Conservation (phyloP, 1,140 invertebrate species). For the Oscheius sp. region DNA sequence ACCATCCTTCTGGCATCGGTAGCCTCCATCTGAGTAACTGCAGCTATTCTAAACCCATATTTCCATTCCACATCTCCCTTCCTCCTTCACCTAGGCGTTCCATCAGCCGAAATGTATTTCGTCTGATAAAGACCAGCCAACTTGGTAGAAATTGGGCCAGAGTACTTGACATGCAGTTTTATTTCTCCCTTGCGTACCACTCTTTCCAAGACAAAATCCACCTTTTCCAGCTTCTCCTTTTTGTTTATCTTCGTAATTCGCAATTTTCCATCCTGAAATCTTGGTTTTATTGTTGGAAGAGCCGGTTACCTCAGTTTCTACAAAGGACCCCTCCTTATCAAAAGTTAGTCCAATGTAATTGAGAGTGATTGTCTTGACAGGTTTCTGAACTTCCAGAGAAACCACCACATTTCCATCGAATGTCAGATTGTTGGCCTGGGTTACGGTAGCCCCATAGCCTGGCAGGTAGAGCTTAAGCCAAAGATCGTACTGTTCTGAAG, state of each 20-base stretch:
- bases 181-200: background rate
- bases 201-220: background rate
- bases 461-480: conserved; percentile 30
- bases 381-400: background rate
- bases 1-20: conserved; percentile 81
- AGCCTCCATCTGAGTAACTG: conserved; percentile 81
- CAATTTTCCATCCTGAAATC: background rate
- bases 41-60: conserved; percentile 65
- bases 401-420: conserved; percentile 22
- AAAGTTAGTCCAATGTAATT: background rate
- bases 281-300: background rate
- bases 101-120: background rate
- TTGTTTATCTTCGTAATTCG: background rate
- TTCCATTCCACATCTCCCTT: too few relatives aligned
- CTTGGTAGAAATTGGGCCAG: background rate
- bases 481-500: conserved; percentile 14
- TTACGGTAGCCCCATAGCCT: conserved; percentile 10
- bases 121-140: background rate
- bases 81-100: background rate
- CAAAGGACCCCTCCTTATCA: background rate
- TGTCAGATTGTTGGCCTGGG: conserved; percentile 24
- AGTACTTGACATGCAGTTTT: background rate
- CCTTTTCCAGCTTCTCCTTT: background rate
- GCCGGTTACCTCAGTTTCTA: background rate
- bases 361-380: background rate